Base-by-base conservation (phyloP, 2,888 invertebrate genomes). In the Auanema freiburgensis region DNA sequence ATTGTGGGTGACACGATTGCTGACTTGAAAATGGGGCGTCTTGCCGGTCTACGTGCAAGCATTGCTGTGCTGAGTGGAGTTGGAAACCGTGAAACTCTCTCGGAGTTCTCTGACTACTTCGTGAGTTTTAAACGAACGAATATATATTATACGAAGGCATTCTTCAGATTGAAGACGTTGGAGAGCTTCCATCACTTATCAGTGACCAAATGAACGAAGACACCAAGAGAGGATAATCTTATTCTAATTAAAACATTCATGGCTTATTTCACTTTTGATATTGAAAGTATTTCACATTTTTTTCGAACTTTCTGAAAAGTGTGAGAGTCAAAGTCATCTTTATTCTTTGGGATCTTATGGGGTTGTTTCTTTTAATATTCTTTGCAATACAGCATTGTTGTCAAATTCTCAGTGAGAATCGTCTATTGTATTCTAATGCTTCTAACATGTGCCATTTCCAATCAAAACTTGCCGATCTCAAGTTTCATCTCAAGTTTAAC, bases 1-100 rank as follows among this genome's bases (percentile, higher is more conserved):
- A 85, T 86, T 85, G 85, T 86, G 11, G 86, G 86, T 4, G 86
- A 86, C 76, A 86, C 86, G 11, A 79, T 84, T 53, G 85, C 85
- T 14, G 86, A 86, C 67, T 80, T 86, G 68, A 84, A 84, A 50
- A 85, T 86, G 85, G 86, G 84, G 5, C 77, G 81, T 58, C 81
- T 84, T 5, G 86, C 86, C 23, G 83, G 74, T 12, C 79, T 86
- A 10, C 84, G 85, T 6, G 84, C 83, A 70, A 83, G 81, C 56
- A 81, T 86, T 23, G 86, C 85, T 1, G 86, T 86, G 6, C 77
- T 86, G 57, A 85, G 85, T 58, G 86, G 86, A 2, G 77, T 83
- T 44, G 83, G 81, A 18, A 76, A 72, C 21, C 70, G 72, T 18
- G 73, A 78, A 53, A 75, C 80, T n/a, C 67, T 83, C 46, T 65